Conservation (phyloP, 64 coral and sea anemone genomes). For the Acropora yongei region DNA sequence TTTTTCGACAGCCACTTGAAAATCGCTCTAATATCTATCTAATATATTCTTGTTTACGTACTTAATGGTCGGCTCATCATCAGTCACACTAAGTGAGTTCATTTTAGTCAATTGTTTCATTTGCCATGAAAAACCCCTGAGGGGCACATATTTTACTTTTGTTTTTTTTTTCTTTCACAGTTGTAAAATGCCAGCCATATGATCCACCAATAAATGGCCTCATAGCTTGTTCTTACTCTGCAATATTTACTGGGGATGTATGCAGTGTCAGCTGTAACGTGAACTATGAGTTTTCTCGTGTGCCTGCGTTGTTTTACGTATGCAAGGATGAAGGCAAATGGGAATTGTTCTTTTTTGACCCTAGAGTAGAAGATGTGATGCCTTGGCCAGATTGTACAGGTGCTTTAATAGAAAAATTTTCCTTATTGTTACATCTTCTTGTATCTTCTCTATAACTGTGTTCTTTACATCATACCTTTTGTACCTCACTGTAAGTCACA, state of each 20-base stretch:
- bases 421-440: not conserved
- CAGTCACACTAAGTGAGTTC: no score
- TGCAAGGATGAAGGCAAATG: constrained; percentile 62
- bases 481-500: not conserved
- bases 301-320: constrained; percentile 78
- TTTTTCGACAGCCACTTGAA: no score
- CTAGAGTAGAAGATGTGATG: constrained; percentile 2
- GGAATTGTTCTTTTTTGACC: constrained; percentile 12
- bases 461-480: no score
- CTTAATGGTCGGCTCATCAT: no score
- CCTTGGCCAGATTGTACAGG: constrained; percentile 90
- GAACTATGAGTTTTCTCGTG: constrained; percentile 77
- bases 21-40: no score
- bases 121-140: no score
- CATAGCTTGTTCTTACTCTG: constrained; percentile 13
- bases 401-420: not conserved
- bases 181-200: constrained; percentile 68
- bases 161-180: constrained; percentile 25
- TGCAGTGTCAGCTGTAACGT: constrained; percentile 64
- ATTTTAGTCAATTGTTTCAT: no score
- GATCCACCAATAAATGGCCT: constrained; percentile 87
- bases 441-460: no score
- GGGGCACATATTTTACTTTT: not conserved
- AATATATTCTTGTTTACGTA: no score
- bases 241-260: constrained; percentile 3